Evolutionary conservation across 2,888 invertebrate genomes (phyloP), one percentile per base, ranked within the genome.

Genomic region (Drosophila anceps): DNA sequence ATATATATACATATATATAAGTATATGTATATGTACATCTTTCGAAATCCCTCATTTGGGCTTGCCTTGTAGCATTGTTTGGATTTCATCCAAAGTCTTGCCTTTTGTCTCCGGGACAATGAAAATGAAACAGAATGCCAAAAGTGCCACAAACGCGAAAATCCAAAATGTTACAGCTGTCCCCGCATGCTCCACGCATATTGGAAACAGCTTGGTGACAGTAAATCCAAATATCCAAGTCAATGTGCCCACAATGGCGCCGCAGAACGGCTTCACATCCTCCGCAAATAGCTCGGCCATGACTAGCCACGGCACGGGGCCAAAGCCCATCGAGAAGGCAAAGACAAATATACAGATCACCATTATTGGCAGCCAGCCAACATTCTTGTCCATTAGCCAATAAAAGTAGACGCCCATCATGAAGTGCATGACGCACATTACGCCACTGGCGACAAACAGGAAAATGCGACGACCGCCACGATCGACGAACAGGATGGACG

Each of bases 191-290:
- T 10, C 0, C 15, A 15, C 95, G 93, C 0, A 24, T 24, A 95
- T 93, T 9, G 93, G 92, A 80, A 95, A 96, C 37, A 95, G 95
- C 82, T 95, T 95, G 0, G 97, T 97, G 0, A 97, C 95, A 0
- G 96, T 84, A 91, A 97, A 97, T 33, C 96, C 96, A 76, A 96
- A 94, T 5, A 96, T 87, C 97, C 97, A 97, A 91, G 96, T 97
- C 51, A 96, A 94, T 0, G 96, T 95, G 15, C 96, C 96, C 0
- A 96, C 96, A 8, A 96, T 95, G 0, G 96, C 95, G 18, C 95
- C 94, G 13, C 96, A 96, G 62, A 96, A 93, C 0, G 95, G 95
- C 91, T 96, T 96, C 54, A 96, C 96, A 85, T 96, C 95, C 1
- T 95, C 94, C 13, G 96, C 94, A 90, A 98, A 96, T 15, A 98